These are phyloP conservation scores for Lepidothrix coronata DNA, from an alignment of 2,113 vertebrate species.

Conservation along the genomic window DNA sequence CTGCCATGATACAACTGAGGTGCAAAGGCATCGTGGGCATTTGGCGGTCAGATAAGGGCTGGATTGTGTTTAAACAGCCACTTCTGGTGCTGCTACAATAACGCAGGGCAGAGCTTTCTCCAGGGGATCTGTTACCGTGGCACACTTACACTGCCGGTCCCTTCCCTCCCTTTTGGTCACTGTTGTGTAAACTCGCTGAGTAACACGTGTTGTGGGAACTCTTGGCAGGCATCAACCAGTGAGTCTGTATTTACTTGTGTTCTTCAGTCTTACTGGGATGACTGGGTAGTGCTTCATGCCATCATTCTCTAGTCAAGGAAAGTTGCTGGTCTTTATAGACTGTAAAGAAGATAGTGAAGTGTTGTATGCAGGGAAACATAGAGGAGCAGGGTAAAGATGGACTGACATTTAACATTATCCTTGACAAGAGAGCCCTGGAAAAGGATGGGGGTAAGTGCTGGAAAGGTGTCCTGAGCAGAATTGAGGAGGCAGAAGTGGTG, in stretches of 20 bases:
- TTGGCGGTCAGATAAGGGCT: neutral
- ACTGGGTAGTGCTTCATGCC: neutral
- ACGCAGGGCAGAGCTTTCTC: neutral
- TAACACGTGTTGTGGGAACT: neutral
- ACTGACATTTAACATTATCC: neutral
- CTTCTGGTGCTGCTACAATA: neutral
- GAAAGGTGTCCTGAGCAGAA: neutral
- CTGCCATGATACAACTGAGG: neutral
- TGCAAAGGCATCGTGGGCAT: conserved; percentile 7
- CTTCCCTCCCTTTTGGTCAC: neutral
- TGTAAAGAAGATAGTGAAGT: neutral
- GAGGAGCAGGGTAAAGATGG: neutral
- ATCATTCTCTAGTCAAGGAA: neutral
- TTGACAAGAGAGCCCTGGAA: neutral
- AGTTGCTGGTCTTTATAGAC: neutral
- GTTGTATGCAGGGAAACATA: neutral
- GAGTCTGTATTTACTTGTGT: neutral
- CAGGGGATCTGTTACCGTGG: neutral
- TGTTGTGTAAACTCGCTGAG: neutral
- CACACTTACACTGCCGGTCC: neutral
- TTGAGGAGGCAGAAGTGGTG: neutral
- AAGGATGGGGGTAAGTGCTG: neutral
- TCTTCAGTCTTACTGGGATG: neutral
- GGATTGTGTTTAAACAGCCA: neutral
- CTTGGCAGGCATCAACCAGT: neutral